These are phyloP conservation scores for Datnioides undecimradiatus DNA, from an alignment of 2,113 vertebrate genomes.

Conservation along the genomic window DNA sequence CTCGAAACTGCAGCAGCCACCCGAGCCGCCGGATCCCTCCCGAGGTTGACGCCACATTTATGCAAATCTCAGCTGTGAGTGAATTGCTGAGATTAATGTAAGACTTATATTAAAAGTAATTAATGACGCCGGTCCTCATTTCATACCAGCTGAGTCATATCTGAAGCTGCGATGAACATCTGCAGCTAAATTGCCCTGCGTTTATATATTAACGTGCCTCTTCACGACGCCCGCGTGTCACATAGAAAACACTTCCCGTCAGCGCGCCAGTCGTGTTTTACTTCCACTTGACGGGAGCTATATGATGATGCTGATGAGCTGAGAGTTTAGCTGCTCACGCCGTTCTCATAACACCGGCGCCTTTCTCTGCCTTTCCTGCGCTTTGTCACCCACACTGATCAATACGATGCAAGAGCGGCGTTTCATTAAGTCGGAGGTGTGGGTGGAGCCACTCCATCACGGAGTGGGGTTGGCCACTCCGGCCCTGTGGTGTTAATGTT, in stretches of 20 bases:
- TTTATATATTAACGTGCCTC: constrained; percentile 13
- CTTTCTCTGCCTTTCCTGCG: neutral
- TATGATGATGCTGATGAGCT: constrained; percentile 17
- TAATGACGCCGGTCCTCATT: neutral
- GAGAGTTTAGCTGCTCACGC: neutral
- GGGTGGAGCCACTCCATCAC: constrained; percentile 51
- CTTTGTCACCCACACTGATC: neutral
- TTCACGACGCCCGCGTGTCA: neutral
- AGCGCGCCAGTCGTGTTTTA: neutral
- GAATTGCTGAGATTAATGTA: neutral
- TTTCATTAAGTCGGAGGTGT: constrained; percentile 44
- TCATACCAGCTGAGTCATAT: constrained; percentile 23
- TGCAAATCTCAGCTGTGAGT: constrained; percentile 6
- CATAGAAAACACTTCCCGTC: neutral
- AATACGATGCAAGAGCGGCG: neutral
- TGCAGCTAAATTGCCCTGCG: constrained; percentile 10
- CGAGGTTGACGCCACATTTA: constrained; percentile 1
- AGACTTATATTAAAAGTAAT: constrained; percentile 15
- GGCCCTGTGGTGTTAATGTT: constrained; percentile 31
- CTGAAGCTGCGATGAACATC: constrained; percentile 27
- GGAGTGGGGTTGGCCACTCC: constrained; percentile 32
- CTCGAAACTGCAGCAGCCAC: neutral
- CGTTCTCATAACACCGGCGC: neutral
- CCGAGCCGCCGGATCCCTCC: neutral
- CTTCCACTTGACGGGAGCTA: constrained; percentile 13